Evolutionary conservation across 1,140 invertebrate genomes (phyloP), one percentile per base, ranked within the genome.

Genomic region (Drosophila oshimai): DNA sequence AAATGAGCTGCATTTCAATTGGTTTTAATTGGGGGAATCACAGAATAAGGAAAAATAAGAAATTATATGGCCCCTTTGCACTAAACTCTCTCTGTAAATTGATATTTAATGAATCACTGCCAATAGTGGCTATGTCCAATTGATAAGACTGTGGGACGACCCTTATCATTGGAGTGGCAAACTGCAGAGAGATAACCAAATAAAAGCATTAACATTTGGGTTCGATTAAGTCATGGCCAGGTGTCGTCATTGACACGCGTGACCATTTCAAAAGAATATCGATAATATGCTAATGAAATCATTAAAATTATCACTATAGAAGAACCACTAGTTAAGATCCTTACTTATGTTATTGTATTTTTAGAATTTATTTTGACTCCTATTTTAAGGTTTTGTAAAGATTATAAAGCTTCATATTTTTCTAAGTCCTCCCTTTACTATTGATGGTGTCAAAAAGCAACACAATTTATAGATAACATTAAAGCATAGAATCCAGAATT

Each of bases 161-260:
- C 18, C 46, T 46, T 68, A 68, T 69, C 65, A n/a, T n/a, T 18
- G 12, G 5, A n/a, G 7, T 17, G 17, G 4, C 41, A 33, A 33
- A 31, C 26, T 13, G 18, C 10, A 28, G n/a, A 44, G 37, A 29
- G 45, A 60, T 58, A 69, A 69, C 50, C 46, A 51, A 58, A 29
- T 7, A 29, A 20, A 29, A 24, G 24, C 47, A 28, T 81, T 62
- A 49, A 73, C 72, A 72, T 49, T 49, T 4, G 7, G 10, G 36
- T 42, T 83, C 29, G 74, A 78, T 84, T 74, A 57, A 70, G 64
- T 78, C 77, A 79, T 50, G 45, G 61, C 12, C 61, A 31, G 42
- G 18, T 65, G 58, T 28, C 20, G 64, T 78, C 71, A 79, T 64
- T 53, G 42, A 24, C 78, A 61, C 42, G 58, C 34, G 34, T 70